Evolutionary conservation across 23 tunicate species (phyloP).

Genomic region (Ascidia mentula): DNA sequence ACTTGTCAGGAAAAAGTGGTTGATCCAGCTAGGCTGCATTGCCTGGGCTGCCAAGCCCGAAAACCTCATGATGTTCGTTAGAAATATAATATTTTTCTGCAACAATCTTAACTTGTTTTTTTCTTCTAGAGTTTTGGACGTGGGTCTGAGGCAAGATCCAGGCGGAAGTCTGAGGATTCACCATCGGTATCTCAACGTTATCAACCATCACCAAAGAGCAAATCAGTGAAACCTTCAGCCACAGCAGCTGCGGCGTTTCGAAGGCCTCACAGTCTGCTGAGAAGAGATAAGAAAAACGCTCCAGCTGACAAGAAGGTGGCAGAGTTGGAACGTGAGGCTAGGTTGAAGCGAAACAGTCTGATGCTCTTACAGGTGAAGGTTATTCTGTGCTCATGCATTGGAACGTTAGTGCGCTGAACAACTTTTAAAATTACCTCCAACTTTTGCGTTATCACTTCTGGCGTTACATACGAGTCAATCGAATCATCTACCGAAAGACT

Average conservation of each 20-base stretch:
- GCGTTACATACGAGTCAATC: too few relatives aligned
- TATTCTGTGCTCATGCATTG: too few relatives aligned
- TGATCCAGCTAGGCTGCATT: too few relatives aligned
- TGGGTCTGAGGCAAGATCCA: not conserved
- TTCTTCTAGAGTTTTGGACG: not conserved
- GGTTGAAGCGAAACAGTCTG: constrained; percentile 31
- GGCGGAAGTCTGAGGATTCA: not conserved
- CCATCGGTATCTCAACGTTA: not conserved
- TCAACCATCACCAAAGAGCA: not conserved
- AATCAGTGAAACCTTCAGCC: not conserved
- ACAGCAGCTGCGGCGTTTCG: not conserved
- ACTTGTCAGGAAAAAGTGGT: too few relatives aligned
- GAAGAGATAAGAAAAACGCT: not conserved
- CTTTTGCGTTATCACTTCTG: too few relatives aligned
- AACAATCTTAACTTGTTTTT: too few relatives aligned
- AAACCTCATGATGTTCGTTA: too few relatives aligned
- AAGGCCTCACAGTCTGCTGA: not conserved
- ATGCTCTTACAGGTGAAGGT: constrained; percentile 19
- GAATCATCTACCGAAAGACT: too few relatives aligned
- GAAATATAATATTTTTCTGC: too few relatives aligned
- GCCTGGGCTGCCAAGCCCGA: too few relatives aligned
- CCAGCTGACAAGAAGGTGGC: not conserved
- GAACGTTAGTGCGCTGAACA: too few relatives aligned
- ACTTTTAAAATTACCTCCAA: too few relatives aligned
- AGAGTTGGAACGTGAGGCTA: constrained; percentile 1